phyloP scores from a whole-genome alignment of 2,113 vertebrate species.

The Vanacampus margaritifer region DNA sequence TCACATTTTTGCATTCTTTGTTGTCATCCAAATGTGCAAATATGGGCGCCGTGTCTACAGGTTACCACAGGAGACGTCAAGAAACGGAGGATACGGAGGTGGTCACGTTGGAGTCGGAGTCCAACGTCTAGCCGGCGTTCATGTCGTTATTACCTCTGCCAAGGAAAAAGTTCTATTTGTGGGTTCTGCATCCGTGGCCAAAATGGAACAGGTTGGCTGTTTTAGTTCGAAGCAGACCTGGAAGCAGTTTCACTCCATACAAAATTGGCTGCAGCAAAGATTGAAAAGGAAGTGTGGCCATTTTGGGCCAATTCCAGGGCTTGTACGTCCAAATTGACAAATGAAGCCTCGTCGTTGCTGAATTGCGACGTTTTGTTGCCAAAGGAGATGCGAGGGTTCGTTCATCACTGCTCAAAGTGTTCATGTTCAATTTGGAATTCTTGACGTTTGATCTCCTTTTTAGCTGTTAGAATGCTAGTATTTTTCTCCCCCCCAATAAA shows the following conservation, averaged over 20 bases:
- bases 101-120: constrained; percentile 36
- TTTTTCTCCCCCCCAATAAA: background rate
- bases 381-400: background rate
- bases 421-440: background rate
- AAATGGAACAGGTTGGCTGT: background rate
- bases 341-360: too few relatives aligned
- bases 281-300: background rate
- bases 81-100: constrained; percentile 15
- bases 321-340: too few relatives aligned
- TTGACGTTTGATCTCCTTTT: background rate
- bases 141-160: too few relatives aligned
- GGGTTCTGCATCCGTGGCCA: background rate
- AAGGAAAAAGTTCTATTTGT: too few relatives aligned
- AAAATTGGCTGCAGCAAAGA: background rate
- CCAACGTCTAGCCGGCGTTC: constrained; percentile 22
- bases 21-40: background rate
- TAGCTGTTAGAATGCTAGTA: background rate
- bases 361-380: too few relatives aligned
- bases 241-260: background rate
- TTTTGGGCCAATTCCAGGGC: too few relatives aligned
- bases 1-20: background rate
- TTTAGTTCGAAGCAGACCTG: background rate
- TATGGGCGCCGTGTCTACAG: constrained; percentile 16
- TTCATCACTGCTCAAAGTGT: background rate
- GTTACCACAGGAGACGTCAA: constrained; percentile 8